Percentiles rank a stretch among this genome's conserved stretches.
Conservation (phyloP, 2,888 invertebrate species). For the Eupeodes luniger region DNA sequence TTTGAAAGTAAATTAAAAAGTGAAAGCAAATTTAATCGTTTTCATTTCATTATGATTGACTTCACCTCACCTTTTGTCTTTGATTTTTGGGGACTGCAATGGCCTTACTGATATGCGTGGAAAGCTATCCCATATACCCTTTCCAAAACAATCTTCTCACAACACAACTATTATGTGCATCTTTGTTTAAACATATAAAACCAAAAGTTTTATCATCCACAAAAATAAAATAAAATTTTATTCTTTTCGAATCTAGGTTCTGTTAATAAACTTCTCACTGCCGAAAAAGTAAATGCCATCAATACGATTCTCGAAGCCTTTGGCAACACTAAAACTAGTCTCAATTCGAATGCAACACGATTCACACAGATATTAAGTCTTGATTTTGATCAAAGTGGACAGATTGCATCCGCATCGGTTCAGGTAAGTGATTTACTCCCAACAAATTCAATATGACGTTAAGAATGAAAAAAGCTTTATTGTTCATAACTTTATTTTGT, state of each 20-base stretch:
- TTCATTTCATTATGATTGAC: no score
- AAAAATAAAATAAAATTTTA: not conserved
- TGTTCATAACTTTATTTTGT: conserved; percentile 1
- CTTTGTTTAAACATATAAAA: no score
- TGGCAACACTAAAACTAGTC: conserved; percentile 93
- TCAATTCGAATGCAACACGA: conserved; percentile 94
- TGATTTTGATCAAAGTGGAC: conserved; percentile 97
- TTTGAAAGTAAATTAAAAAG: no score
- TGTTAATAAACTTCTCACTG: conserved; percentile 90
- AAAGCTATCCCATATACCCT: no score
- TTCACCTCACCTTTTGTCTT: no score
- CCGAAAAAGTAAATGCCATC: conserved; percentile 93
- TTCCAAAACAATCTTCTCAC: no score
- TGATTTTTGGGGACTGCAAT: no score
- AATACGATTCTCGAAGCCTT: conserved; percentile 95
- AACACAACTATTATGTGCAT: no score
- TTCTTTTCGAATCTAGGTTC: conserved; percentile 81
- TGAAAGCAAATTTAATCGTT: no score
- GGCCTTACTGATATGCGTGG: no score
- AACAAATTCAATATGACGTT: conserved; percentile 35
- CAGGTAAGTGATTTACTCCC: conserved; percentile 85
- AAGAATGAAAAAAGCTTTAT: conserved; percentile 34
- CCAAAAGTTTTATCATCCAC: no score
- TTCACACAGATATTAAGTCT: conserved; percentile 96
- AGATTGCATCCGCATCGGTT: conserved; percentile 94